These are phyloP conservation scores for Donacobius atricapilla DNA, from an alignment of 2,113 vertebrate genomes.

Conservation along the genomic window DNA sequence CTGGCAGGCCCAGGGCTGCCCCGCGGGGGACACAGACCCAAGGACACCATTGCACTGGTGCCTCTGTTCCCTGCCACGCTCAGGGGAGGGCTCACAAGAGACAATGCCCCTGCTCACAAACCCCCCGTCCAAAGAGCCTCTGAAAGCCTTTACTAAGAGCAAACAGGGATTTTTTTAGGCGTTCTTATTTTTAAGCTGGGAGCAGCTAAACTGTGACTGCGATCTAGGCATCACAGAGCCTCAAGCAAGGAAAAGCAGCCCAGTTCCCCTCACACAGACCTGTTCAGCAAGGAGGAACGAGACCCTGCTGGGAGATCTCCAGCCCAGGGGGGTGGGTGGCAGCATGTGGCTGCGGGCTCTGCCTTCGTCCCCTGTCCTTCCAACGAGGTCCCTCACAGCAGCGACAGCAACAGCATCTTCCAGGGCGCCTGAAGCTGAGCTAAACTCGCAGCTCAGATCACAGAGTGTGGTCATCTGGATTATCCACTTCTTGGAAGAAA, in stretches of 20 bases:
- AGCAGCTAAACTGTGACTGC: background rate
- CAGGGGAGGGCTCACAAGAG: background rate
- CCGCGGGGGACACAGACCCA: background rate
- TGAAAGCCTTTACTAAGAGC: background rate
- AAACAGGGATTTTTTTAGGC: background rate
- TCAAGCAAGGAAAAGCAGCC: background rate
- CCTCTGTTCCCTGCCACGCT: background rate
- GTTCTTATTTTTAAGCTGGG: background rate
- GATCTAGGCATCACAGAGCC: rapidly evolving
- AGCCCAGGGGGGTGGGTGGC: background rate
- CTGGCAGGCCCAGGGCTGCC: background rate
- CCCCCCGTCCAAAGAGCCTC: background rate
- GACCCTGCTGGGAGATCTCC: background rate
- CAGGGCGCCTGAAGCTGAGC: background rate
- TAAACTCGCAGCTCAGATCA: background rate
- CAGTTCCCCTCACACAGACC: background rate
- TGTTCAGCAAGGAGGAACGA: background rate
- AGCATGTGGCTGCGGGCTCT: background rate
- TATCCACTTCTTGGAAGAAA: slow-evolving; percentile 1
- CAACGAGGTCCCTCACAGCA: background rate
- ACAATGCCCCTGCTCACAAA: background rate
- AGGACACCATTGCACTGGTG: rapidly evolving
- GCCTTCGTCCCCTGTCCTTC: background rate
- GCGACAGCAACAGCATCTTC: background rate
- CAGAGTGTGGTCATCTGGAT: background rate